These are phyloP conservation scores for Drosophila bipectinata DNA, from an alignment of 1,140 invertebrate genomes.

Conservation along the genomic window DNA sequence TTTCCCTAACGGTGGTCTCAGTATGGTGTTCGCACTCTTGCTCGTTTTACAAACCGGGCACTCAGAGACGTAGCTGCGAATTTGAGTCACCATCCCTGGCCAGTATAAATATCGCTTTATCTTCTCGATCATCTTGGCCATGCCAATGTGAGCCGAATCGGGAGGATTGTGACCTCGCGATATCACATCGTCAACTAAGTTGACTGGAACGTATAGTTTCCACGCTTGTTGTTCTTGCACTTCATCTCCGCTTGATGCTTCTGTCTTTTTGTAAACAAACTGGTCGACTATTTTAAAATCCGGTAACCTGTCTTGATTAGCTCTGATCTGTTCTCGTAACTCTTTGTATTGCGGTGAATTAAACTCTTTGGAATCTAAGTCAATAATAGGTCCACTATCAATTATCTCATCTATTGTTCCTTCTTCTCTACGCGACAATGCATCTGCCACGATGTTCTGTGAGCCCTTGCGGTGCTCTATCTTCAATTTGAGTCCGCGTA, in stretches of 20 bases:
- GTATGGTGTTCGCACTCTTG: too few species aligned
- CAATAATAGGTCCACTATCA: conserved; percentile 1
- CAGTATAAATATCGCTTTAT: not conserved
- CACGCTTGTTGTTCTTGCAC: conserved; percentile 6
- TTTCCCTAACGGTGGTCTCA: not conserved
- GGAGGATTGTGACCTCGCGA: conserved; percentile 15
- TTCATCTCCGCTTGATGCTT: not conserved
- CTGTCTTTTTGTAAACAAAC: conserved; percentile 22
- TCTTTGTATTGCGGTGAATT: conserved; percentile 6
- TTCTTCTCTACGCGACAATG: too few species aligned
- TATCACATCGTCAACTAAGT: conserved; percentile 1
- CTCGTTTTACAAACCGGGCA: too few species aligned
- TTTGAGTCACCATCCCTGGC: not conserved
- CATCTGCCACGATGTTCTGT: not conserved
- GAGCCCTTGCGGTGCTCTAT: too few species aligned
- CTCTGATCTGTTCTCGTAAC: not conserved
- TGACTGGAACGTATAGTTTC: conserved; percentile 22
- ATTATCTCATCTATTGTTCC: too few species aligned
- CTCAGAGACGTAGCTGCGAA: too few species aligned
- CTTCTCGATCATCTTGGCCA: conserved; percentile 9
- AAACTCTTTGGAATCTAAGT: conserved; percentile 15
- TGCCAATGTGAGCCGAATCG: conserved; percentile 18
- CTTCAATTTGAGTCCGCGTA: too few species aligned
- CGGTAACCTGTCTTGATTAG: conserved; percentile 13
- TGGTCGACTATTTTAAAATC: conserved; percentile 22